phyloP scores from a whole-genome alignment of 2,113 vertebrate genomes.

The Tyrannus savana region DNA sequence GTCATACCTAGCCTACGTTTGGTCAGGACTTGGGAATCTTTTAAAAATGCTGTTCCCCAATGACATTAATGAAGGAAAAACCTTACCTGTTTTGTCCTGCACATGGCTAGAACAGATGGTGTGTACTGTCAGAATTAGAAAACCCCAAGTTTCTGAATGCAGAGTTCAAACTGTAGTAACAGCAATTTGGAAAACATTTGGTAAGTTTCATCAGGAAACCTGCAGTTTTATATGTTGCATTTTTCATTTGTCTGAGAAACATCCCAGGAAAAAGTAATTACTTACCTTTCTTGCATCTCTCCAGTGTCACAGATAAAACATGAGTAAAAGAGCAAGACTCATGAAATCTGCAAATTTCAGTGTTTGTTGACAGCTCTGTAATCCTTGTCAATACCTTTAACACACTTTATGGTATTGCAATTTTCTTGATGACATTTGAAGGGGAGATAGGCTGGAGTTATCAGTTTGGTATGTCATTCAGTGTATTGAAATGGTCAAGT shows the following conservation, averaged over 20 bases:
- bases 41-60: background rate
- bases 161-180: background rate
- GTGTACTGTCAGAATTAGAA: background rate
- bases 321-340: background rate
- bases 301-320: background rate
- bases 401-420: background rate
- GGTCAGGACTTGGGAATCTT: background rate
- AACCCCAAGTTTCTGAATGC: background rate
- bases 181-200: background rate
- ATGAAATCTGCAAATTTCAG: background rate
- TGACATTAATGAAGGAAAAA: background rate
- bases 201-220: background rate
- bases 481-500: background rate
- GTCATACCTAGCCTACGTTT: background rate
- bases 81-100: background rate
- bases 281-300: background rate
- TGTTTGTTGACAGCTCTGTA: background rate
- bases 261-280: background rate
- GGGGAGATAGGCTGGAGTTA: background rate
- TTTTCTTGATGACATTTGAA: background rate
- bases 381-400: background rate
- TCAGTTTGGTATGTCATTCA: background rate
- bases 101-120: background rate
- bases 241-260: background rate
- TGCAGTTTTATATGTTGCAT: background rate